Conservation (phyloP, 2,888 invertebrate genomes). For the Didymodactylos carnosus region DNA sequence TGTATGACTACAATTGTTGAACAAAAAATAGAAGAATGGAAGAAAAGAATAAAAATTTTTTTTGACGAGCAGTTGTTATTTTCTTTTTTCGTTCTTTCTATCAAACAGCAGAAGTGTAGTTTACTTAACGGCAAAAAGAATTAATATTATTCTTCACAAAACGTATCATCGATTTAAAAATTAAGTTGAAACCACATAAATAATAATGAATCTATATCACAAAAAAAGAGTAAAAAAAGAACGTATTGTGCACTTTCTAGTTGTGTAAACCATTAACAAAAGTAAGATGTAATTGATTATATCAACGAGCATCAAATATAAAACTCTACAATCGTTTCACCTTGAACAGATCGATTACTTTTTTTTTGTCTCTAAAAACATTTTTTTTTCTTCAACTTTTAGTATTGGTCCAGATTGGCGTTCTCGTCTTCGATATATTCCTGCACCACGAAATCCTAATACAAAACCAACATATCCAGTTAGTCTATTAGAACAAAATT, state of each 20-base stretch:
- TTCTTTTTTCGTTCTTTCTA: neutral
- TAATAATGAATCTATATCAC: too few species aligned
- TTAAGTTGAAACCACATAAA: too few species aligned
- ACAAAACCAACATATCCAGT: slow-evolving; percentile 2
- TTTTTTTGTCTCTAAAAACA: neutral
- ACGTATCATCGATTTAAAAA: too few species aligned
- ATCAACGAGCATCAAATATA: too few species aligned
- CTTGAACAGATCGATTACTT: neutral
- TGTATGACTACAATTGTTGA: neutral
- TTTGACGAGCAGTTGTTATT: neutral
- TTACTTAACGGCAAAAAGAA: too few species aligned
- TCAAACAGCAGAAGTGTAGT: too few species aligned
- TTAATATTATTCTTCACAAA: too few species aligned
- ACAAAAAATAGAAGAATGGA: neutral
- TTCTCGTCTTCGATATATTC: slow-evolving; percentile 23
- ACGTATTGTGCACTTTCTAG: too few species aligned
- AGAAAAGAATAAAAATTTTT: neutral
- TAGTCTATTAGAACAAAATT: slow-evolving; percentile 1
- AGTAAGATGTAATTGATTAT: too few species aligned
- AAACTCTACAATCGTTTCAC: too few species aligned
- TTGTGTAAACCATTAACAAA: neutral
- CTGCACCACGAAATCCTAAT: slow-evolving; percentile 20
- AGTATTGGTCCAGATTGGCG: slow-evolving; percentile 27
- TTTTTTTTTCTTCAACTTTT: neutral
- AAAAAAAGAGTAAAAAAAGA: too few species aligned